Base-by-base conservation (phyloP, 2,113 vertebrate species). In the Sclerurus mexicanus region DNA sequence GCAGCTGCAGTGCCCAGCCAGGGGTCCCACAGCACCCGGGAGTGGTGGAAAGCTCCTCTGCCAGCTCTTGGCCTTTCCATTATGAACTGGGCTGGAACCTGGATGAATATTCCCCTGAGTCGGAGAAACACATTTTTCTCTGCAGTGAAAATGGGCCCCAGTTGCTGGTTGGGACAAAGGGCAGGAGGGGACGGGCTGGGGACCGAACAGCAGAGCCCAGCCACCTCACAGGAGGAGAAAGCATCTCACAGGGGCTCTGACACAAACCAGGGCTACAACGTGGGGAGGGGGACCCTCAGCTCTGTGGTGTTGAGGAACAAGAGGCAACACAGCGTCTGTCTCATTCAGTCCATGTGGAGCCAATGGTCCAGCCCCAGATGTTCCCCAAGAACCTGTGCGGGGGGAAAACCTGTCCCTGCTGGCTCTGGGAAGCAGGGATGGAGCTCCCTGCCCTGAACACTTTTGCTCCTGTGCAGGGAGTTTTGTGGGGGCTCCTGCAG, bases 341-440 rank as follows among this genome's bases (percentile, higher is more conserved):
- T 69, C 3, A 0, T 14, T 56, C 64, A 27, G 42, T 15, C 73
- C n/a, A 4, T 4, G 9, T 0, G 4, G 50, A 85, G 50, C 35
- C 39, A 7, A 15, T 0, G 2, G 15, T 47, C 39, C 4, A 2
- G 21, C 15, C 82, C 60, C 66, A 42, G 44, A 49, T 23, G 16
- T 39, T 49, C 44, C 30, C 27, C 64, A 40, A 5, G 4, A n/a
- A 10, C 12, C 47, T 33, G 14, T 40, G 46, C 39, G 1, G 3
- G 9, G 28, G 35, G 3, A 20, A 84, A 69, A 30, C 15, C 7
- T 4, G 1, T 13, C 39, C 8, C 23, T 2, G 0, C 15, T 7
- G 56, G 22, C 47, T 83, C n/a, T 62, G 3, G 47, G 31, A 35
- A 18, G 37, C 46, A 46, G 66, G 55, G 44, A 25, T 39, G 25